These are phyloP conservation scores for Diglossa cyanea DNA, from an alignment of 2,797 vertebrate genomes.

Conservation along the genomic window DNA sequence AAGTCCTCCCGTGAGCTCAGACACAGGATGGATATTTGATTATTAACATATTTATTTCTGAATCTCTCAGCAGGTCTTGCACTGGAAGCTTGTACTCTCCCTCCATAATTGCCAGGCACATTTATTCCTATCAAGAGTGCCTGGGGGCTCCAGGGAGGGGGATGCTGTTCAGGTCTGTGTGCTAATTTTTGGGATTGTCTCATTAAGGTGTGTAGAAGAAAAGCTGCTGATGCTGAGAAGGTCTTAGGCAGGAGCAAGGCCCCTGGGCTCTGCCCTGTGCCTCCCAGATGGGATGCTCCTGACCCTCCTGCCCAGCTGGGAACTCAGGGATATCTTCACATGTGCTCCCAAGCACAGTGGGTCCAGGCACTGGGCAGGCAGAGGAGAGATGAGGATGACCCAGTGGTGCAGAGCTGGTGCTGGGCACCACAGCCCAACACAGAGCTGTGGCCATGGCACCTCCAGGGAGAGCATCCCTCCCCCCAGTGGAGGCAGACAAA, in stretches of 20 bases:
- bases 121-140: not conserved
- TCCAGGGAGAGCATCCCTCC: not conserved
- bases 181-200: not conserved
- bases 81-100: not conserved
- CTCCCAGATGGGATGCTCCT: not conserved
- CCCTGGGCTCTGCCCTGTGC: not conserved
- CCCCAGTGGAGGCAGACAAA: not conserved
- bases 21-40: conserved; percentile 37
- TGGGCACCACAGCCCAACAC: not conserved
- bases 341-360: not conserved
- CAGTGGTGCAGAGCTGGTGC: not conserved
- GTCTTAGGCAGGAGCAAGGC: not conserved
- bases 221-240: not conserved
- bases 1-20: conserved; percentile 57
- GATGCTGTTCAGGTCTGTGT: not conserved
- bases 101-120: not conserved
- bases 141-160: not conserved
- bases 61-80: conserved; percentile 27
- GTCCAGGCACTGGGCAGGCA: not conserved
- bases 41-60: conserved; percentile 61
- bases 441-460: not conserved
- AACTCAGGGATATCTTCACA: not conserved
- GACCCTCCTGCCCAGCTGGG: not conserved
- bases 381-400: not conserved
- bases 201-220: not conserved